A percentile compares a stretch with the other conserved stretches of the same genome.
Conservation (phyloP, 2,113 vertebrate species). For the Progne subis region DNA sequence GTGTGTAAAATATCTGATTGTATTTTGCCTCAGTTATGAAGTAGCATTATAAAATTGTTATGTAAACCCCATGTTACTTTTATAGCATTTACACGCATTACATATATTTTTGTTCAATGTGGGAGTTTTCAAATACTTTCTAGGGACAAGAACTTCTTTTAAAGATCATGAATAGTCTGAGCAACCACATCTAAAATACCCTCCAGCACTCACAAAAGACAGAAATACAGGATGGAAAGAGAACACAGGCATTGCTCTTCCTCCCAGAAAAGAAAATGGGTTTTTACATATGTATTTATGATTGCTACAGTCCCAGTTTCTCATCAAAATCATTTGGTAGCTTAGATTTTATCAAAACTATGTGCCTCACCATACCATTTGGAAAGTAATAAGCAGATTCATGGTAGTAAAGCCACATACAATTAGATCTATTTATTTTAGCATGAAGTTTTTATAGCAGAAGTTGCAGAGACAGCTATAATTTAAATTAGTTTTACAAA, state of each 20-base stretch:
- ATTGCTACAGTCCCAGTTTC: neutral
- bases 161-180: neutral
- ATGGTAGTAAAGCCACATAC: neutral
- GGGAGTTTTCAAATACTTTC: conserved; percentile 25
- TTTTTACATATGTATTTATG: neutral
- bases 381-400: neutral
- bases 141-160: neutral
- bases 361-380: neutral
- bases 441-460: neutral
- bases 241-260: neutral
- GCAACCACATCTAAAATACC: neutral
- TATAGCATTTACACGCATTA: neutral
- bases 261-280: neutral
- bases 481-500: conserved; percentile 17
- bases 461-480: neutral
- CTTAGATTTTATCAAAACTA: neutral
- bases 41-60: neutral
- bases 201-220: neutral
- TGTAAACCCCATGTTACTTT: neutral
- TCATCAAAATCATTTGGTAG: neutral
- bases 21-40: neutral
- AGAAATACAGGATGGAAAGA: neutral
- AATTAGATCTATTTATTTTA: conserved; percentile 30
- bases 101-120: neutral
- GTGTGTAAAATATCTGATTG: neutral